Percentiles rank a stretch among this genome's conserved stretches.
These are phyloP conservation scores for Tenthredo livida DNA, from an alignment of 2,888 invertebrate species.

Conservation along the genomic window DNA sequence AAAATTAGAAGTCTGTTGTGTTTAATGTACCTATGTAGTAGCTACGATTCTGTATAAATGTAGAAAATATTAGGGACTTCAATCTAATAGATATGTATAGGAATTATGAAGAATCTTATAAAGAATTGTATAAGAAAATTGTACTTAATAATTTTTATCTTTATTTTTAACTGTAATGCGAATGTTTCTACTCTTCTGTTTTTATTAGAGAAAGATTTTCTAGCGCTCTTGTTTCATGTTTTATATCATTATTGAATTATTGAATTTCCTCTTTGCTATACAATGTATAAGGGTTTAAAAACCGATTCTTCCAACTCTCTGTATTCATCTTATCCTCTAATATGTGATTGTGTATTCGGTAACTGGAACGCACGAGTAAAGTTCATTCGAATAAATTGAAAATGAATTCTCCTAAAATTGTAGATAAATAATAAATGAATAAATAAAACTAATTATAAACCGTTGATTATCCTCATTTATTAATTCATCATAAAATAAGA, in stretches of 20 bases:
- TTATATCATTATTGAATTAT: background rate
- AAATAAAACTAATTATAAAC: background rate
- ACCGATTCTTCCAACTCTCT: background rate
- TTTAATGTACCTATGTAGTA: background rate
- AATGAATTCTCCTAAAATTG: background rate
- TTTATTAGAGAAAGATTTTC: background rate
- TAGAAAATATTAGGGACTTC: background rate
- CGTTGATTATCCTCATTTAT: background rate
- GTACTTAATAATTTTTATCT: background rate
- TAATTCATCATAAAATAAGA: background rate
- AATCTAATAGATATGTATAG: background rate
- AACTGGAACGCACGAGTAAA: background rate
- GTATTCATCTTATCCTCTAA: background rate
- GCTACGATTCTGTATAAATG: background rate
- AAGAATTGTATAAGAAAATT: background rate
- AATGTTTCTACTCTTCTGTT: background rate
- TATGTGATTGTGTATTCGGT: background rate
- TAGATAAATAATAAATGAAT: background rate
- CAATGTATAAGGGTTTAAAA: background rate
- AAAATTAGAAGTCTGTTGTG: background rate
- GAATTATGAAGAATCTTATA: background rate
- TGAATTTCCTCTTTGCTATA: background rate
- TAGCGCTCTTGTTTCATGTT: background rate
- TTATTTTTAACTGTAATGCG: background rate
- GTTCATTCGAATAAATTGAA: background rate